phyloP scores from a whole-genome alignment of 2,113 vertebrate genomes.

The Caretta caretta region DNA sequence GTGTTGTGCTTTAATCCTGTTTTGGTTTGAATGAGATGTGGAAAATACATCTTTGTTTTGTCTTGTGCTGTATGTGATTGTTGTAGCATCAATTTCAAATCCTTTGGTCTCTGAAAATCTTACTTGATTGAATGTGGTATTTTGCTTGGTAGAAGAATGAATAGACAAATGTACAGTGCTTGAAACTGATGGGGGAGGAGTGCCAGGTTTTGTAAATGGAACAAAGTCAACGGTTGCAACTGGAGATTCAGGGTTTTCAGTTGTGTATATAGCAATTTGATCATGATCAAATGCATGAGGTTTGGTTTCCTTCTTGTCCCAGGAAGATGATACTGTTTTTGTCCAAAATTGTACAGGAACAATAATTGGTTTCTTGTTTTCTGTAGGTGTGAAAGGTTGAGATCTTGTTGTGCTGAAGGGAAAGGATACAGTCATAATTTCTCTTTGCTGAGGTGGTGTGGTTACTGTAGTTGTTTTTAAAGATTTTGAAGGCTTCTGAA shows the following conservation, averaged over 20 bases:
- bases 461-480: background rate
- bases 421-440: background rate
- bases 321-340: background rate
- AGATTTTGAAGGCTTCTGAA: background rate
- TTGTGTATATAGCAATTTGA: background rate
- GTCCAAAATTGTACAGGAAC: background rate
- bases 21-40: slow-evolving; percentile 7
- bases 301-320: slow-evolving; percentile 4
- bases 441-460: background rate
- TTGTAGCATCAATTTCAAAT: background rate
- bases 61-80: background rate
- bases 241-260: background rate
- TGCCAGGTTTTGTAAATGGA: background rate
- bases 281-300: slow-evolving; percentile 4
- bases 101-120: background rate
- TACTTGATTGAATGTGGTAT: background rate
- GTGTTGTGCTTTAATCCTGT: background rate
- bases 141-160: background rate
- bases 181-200: background rate
- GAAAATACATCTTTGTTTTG: background rate
- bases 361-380: slow-evolving; percentile 18
- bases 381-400: background rate
- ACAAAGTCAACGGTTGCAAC: background rate
- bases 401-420: background rate
- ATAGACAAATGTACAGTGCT: background rate